A percentile compares a stretch with the other conserved stretches of the same genome.
Evolutionary conservation across 2,797 vertebrate species (phyloP).

Genomic region (Spinibarbus caldwelli): DNA sequence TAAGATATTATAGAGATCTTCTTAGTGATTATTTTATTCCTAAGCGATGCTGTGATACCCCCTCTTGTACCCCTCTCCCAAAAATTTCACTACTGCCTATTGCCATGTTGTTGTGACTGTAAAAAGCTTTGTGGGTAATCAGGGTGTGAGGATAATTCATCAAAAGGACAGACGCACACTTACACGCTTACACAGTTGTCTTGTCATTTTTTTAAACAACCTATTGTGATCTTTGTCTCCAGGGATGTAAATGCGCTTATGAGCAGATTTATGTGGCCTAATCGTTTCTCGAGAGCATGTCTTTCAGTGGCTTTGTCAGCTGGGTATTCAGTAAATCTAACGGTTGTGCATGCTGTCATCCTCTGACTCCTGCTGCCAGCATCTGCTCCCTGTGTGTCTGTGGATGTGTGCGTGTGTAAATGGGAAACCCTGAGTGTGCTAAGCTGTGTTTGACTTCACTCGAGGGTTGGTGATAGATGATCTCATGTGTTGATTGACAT

Average conservation of each 20-base stretch:
- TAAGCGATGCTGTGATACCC: not conserved
- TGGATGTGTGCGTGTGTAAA: slow-evolving; percentile 43
- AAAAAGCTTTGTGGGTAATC: slow-evolving; percentile 22
- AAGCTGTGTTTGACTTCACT: slow-evolving; percentile 48
- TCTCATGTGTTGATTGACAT: slow-evolving; percentile 37
- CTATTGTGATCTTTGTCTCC: slow-evolving; percentile 39
- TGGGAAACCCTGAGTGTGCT: slow-evolving; percentile 22
- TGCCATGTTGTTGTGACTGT: slow-evolving; percentile 6
- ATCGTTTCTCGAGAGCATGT: slow-evolving; percentile 32
- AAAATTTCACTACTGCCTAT: not conserved
- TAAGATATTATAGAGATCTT: no score
- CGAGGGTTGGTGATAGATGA: slow-evolving; percentile 49
- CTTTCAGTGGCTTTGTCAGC: slow-evolving; percentile 8
- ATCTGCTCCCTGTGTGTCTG: slow-evolving; percentile 61
- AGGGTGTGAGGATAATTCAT: not conserved
- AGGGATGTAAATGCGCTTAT: slow-evolving; percentile 2
- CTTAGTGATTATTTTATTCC: not conserved
- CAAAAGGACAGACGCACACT: not conserved
- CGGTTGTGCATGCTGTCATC: slow-evolving; percentile 58
- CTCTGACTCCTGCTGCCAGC: slow-evolving; percentile 60
- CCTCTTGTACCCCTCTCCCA: not conserved
- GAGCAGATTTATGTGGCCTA: slow-evolving; percentile 32
- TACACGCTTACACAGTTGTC: not conserved
- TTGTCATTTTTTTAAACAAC: slow-evolving; percentile 33
- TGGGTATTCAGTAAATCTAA: slow-evolving; percentile 26